Evolutionary conservation across 2,113 vertebrate species (phyloP).

Genomic region (Datnioides undecimradiatus): DNA sequence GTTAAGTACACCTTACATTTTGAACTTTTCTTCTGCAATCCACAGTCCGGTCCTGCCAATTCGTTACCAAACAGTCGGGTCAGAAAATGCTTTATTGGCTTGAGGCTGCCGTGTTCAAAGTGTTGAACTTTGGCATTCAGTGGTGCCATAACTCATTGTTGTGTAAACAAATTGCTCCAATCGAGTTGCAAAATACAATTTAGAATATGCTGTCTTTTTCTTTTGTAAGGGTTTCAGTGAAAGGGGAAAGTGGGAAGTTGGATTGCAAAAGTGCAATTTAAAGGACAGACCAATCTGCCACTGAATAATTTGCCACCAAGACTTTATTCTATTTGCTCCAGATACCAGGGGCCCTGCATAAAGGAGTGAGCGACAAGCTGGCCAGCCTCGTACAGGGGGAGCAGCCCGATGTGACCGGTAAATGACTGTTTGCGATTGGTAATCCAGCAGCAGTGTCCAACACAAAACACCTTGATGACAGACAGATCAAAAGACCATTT

Average conservation of each 20-base stretch:
- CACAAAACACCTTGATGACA: neutral
- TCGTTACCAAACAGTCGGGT: neutral
- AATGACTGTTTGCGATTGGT: neutral
- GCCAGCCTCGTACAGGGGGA: slow-evolving; percentile 84
- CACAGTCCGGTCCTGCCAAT: neutral
- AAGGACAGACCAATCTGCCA: neutral
- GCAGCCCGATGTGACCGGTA: slow-evolving; percentile 87
- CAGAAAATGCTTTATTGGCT: neutral
- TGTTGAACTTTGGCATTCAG: neutral
- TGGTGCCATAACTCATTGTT: neutral
- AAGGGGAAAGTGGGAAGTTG: neutral
- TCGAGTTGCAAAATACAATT: neutral
- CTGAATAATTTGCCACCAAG: neutral
- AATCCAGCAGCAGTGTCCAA: neutral
- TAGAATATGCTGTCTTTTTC: neutral
- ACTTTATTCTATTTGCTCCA: slow-evolving; percentile 59
- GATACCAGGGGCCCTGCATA: slow-evolving; percentile 93
- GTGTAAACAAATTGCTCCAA: slow-evolving; percentile 4
- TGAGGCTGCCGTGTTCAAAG: neutral
- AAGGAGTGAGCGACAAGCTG: slow-evolving; percentile 93
- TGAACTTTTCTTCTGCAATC: neutral
- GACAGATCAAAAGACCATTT: neutral
- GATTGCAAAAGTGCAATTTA: neutral
- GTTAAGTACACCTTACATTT: neutral
- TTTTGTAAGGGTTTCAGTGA: neutral